Base-by-base conservation (phyloP, 2,888 invertebrate genomes). In the Unio pictorum region DNA sequence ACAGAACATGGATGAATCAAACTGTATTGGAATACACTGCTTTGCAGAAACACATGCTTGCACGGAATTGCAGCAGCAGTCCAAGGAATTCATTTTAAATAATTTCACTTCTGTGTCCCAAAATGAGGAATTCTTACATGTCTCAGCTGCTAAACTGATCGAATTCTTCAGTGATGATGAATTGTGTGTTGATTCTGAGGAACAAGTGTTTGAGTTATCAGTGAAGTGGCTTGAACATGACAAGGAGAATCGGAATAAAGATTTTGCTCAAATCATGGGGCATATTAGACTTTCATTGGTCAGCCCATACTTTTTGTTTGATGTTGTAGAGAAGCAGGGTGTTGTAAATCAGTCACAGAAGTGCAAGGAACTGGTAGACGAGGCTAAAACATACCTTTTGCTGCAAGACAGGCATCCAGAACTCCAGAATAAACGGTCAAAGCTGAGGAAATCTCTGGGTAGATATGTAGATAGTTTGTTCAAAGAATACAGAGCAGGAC, bases 1-100 rank as follows among this genome's bases (percentile, higher is more conserved):
- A 91, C 93, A 95, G 60, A 97, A 97, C 89, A 91, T 97, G 84
- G 96, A 97, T 90, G 96, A 97, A 1, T 94, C 95, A 72, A 97
- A 97, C 91, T 95, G 96, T 23, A 96, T 97, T 81, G 97, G 97
- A 62, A 97, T 97, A 84, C 95, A 95, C 55, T 95, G 94, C 91
- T 97, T 97, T 91, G 96, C 96, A 0, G 95, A 96, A 86, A 95
- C 96, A 84, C 96, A 97, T 88, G 95, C 96, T 67, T 97, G 97
- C 88, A 92, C 93, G 62, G 94, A 94, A 67, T 92, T 97, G 69
- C 94, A 94, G 88, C 75, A 83, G 26, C 88, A 88, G 73, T 89
- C 90, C 17, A 79, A 85, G 64, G 77, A 79, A 64, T 90, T 82
- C 74, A 86, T 90, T 62, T 76, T 86, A 64, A 81, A 87, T 61